phyloP scores from a whole-genome alignment of 2,113 vertebrate genomes.

The Oreocharis arfaki region DNA sequence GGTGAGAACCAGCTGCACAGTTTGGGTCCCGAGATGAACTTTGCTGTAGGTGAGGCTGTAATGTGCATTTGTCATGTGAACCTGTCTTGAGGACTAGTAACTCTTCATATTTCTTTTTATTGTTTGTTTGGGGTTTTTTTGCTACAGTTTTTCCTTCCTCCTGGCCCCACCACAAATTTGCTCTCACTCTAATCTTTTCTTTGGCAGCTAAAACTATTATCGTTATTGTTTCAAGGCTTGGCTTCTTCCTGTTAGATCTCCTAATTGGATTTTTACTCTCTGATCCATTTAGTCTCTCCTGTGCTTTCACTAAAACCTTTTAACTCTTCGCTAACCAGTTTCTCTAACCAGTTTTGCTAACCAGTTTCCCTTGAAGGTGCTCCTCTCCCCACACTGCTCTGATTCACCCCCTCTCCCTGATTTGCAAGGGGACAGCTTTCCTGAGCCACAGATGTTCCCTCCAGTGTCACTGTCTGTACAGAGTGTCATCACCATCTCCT shows the following conservation, averaged over 20 bases:
- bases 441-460: not conserved
- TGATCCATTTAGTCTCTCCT: conserved; percentile 23
- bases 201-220: conserved; percentile 30
- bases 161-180: not conserved
- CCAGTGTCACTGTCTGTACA: not conserved
- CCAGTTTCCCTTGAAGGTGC: not conserved
- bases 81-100: not conserved
- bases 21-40: not conserved
- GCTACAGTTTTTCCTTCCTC: not conserved
- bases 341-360: not conserved
- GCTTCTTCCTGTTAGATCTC: conserved; percentile 31
- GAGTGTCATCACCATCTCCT: not conserved
- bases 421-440: not conserved
- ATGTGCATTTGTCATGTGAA: not conserved
- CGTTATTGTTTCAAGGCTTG: conserved; percentile 37
- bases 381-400: not conserved
- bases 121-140: not conserved
- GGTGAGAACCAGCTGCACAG: not conserved
- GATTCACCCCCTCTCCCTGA: not conserved
- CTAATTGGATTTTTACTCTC: conserved; percentile 55
- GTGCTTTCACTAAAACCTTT: not conserved
- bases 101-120: not conserved
- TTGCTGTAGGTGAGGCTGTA: not conserved
- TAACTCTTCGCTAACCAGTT: not conserved
- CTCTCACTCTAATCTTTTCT: conserved; percentile 20